Conservation (phyloP, 2,113 vertebrate species). For the Podarcis cretensis region DNA sequence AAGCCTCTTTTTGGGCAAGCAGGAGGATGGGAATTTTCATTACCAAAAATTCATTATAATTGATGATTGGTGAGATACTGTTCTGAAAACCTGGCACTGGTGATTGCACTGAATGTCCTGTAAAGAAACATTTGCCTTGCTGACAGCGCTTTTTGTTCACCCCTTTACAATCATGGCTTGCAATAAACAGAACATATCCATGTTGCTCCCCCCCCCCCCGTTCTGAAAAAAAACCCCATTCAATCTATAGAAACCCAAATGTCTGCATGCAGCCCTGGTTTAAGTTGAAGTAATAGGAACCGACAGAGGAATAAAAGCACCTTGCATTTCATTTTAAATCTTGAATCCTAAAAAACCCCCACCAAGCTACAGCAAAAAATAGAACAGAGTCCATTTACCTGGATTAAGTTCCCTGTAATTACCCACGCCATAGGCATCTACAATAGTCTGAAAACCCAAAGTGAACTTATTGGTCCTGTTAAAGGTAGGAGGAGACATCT, state of each 20-base stretch:
- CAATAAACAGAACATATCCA: not conserved
- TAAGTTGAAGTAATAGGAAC: not conserved
- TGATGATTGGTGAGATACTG: not conserved
- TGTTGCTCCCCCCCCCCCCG: not conserved
- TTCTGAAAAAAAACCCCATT: not conserved
- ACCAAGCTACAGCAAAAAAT: not conserved
- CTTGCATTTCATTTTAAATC: not conserved
- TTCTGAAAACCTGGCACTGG: not conserved
- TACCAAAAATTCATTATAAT: not conserved
- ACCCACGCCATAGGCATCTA: conserved; percentile 94
- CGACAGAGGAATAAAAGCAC: not conserved
- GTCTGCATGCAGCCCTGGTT: not conserved
- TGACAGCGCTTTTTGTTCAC: not conserved
- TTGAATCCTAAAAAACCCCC: not conserved
- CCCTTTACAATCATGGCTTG: not conserved
- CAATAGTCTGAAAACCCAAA: conserved; percentile 95
- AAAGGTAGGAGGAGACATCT: conserved; percentile 92
- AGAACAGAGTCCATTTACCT: conserved; percentile 72
- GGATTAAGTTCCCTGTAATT: conserved; percentile 97
- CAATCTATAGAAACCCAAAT: not conserved
- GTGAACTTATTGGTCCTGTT: conserved; percentile 99
- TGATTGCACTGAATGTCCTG: not conserved
- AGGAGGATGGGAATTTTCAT: not conserved
- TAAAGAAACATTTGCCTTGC: not conserved
- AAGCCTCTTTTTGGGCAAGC: not conserved